Conservation (phyloP, 2,113 vertebrate genomes). For the Misgurnus mizolepis region DNA sequence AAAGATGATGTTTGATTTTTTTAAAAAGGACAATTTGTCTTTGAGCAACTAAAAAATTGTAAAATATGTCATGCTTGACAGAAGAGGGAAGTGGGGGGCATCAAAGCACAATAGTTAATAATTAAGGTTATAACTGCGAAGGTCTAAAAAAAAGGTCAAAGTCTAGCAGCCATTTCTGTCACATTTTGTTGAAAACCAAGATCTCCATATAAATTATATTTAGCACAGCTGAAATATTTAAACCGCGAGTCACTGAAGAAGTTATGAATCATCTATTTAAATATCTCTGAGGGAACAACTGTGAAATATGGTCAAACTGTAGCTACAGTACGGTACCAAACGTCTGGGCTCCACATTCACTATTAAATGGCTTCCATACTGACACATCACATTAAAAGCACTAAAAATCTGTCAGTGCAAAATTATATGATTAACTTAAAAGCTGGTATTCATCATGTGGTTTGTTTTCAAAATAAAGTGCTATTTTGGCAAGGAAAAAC, state of each 20-base stretch:
- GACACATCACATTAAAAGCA: conserved; percentile 12
- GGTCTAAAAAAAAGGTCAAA: not conserved
- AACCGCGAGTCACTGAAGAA: conserved; percentile 32
- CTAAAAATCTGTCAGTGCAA: not conserved
- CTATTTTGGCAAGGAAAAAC: not conserved
- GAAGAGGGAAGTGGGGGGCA: too few species aligned
- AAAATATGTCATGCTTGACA: too few species aligned
- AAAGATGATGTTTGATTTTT: too few species aligned
- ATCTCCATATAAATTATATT: conserved; percentile 26
- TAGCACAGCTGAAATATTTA: conserved; percentile 37
- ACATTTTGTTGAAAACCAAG: conserved; percentile 4
- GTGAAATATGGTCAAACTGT: conserved; percentile 26
- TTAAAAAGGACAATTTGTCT: too few species aligned
- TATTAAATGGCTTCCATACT: not conserved
- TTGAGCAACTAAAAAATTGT: too few species aligned
- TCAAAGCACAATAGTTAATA: too few species aligned
- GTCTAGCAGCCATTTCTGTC: conserved; percentile 13
- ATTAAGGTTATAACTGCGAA: too few species aligned
- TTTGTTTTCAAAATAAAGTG: conserved; percentile 11
- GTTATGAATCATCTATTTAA: conserved; percentile 44
- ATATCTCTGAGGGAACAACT: conserved; percentile 16
- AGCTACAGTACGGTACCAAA: not conserved
- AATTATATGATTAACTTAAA: conserved; percentile 11
- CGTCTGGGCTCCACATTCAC: conserved; percentile 23
- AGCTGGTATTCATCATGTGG: not conserved